Conservation (phyloP, 2,113 vertebrate genomes). For the Tamias sibiricus region DNA sequence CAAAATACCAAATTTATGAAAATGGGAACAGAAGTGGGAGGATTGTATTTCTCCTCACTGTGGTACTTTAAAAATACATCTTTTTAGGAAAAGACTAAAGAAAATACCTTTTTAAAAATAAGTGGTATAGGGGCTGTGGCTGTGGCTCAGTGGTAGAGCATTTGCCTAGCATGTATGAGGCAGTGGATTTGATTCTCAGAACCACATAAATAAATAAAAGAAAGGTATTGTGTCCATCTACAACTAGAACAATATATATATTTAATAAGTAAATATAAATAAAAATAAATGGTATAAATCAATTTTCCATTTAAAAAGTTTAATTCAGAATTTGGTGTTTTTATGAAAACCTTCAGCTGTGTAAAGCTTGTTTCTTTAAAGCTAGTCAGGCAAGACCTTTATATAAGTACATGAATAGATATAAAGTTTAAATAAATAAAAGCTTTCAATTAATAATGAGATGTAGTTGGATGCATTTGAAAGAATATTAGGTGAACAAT, state of each 20-base stretch:
- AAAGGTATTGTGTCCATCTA: too few species aligned
- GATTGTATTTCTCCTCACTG: constrained; percentile 49
- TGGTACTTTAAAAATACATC: constrained; percentile 50
- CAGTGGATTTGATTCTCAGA: too few species aligned
- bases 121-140: neutral
- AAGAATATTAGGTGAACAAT: constrained; percentile 21
- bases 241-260: too few species aligned
- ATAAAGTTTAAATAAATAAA: neutral
- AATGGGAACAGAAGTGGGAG: neutral
- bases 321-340: constrained; percentile 25
- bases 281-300: constrained; percentile 53
- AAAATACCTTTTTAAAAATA: constrained; percentile 22
- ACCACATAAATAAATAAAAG: too few species aligned
- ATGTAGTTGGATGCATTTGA: neutral
- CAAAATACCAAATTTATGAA: constrained; percentile 58
- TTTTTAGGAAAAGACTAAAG: constrained; percentile 45
- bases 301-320: constrained; percentile 48
- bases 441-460: constrained; percentile 10
- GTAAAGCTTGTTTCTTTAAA: neutral
- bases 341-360: neutral
- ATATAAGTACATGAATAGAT: neutral
- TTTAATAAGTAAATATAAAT: neutral
- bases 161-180: too few species aligned
- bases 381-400: neutral
- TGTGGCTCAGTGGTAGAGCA: too few species aligned